Evolutionary conservation across 2,113 vertebrate species (phyloP), one percentile per base, ranked within the genome.

Genomic region (Pseudorhombus dupliciocellatus): DNA sequence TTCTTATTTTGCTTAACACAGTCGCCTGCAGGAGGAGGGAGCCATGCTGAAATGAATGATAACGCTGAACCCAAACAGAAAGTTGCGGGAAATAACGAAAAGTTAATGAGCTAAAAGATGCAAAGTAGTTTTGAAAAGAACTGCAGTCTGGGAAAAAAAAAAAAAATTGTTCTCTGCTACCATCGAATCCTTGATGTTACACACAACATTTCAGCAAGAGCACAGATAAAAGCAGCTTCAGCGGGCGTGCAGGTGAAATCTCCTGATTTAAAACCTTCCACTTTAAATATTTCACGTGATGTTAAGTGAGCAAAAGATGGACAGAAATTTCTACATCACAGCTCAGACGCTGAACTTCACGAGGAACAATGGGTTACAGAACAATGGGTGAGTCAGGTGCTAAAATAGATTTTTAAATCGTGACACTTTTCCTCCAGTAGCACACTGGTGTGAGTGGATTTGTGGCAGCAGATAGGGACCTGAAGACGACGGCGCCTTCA

Each of bases 401-500:
- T 37, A 37, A 37, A 37, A 37, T 0, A 37, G 2, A 11, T 12
- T 37, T 37, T 34, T 10, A 2, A 34, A 34, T 34, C 1, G 11
- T 34, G 31, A 37, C 40, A 44, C 14, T 44, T 44, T 18, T 18
- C 40, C 15, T 44, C 40, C 40, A 44, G 14, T 18, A 18, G 5
- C 40, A 16, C 4, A 44, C 16, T 44, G 4, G 4, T 18, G 14
- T 15, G 40, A 44, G 40, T 44, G 40, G 16, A 44, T 44, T 5
- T 15, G 21, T 50, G 46, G 46, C 46, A 50, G 20, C 20, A 50
- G 46, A 50, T 50, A 21, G 46, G 14, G 20, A 14, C 46, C 18
- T 20, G 20, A n/a, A 55, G 25, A 40, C 59, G 25, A 25, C n/a
- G 28, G 30, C 44, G 18, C 64, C 70, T 70, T 70, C 52, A 52